Conservation (phyloP, 1,140 invertebrate genomes). For the Lamellibrachia luymesi region DNA sequence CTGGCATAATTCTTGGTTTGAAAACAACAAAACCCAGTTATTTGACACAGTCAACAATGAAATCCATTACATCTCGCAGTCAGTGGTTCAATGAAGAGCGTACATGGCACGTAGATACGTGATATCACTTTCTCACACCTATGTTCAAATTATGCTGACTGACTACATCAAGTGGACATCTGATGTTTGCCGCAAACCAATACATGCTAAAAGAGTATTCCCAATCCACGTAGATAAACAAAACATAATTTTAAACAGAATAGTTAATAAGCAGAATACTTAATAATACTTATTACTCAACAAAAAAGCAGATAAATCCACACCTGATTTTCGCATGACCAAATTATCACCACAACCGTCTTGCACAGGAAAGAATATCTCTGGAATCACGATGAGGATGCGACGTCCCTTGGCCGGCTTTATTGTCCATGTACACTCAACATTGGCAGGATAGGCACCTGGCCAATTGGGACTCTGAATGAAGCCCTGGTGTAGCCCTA, state of each 20-base stretch:
- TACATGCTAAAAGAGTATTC: too few species aligned
- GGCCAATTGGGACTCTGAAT: slow-evolving; percentile 56
- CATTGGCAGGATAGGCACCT: slow-evolving; percentile 53
- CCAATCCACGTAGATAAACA: neutral
- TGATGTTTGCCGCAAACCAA: neutral
- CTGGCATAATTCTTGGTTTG: too few species aligned
- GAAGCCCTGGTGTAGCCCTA: slow-evolving; percentile 45
- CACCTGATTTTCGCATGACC: slow-evolving; percentile 56
- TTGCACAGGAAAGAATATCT: slow-evolving; percentile 44
- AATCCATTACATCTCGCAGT: too few species aligned
- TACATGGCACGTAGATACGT: too few species aligned
- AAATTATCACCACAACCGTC: slow-evolving; percentile 53
- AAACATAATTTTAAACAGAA: neutral
- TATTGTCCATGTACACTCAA: slow-evolving; percentile 55
- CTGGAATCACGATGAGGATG: slow-evolving; percentile 55
- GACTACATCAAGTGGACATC: too few species aligned
- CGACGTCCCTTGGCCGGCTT: slow-evolving; percentile 49
- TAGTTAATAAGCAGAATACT: neutral
- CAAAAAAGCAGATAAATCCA: slow-evolving; percentile 14
- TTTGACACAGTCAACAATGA: too few species aligned
- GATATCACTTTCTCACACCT: too few species aligned
- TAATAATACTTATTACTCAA: neutral
- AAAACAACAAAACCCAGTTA: too few species aligned
- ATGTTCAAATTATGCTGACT: too few species aligned
- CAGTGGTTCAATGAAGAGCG: too few species aligned